A percentile compares a stretch with the other conserved stretches of the same genome.
Evolutionary conservation across 37 sponge, comb jelly and placozoan species (phyloP).

Genomic region (Haliclona indistincta): DNA sequence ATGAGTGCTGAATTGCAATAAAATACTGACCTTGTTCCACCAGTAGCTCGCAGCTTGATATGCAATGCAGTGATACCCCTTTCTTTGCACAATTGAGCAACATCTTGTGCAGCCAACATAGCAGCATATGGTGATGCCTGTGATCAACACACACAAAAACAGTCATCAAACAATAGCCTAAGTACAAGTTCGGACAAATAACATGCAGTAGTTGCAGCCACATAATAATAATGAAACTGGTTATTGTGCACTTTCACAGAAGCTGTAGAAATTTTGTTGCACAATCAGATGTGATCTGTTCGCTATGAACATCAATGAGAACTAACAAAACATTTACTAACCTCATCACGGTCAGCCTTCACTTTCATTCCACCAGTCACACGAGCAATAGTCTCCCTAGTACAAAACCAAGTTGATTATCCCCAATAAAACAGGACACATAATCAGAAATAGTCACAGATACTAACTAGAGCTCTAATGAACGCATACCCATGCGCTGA

Average conservation of each 20-base stretch:
- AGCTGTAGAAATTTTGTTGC: neutral
- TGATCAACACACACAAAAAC: neutral
- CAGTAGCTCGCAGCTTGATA: slow-evolving; percentile 96
- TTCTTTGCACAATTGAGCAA: slow-evolving; percentile 94
- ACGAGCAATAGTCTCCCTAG: slow-evolving; percentile 94
- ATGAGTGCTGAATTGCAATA: neutral
- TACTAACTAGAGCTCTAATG: no score
- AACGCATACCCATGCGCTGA: no score
- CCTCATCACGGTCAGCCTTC: slow-evolving; percentile 99
- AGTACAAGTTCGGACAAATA: neutral
- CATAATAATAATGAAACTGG: neutral
- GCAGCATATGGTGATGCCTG: slow-evolving; percentile 99
- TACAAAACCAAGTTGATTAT: no score
- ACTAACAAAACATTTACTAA: neutral
- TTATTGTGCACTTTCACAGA: neutral
- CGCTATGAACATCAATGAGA: neutral
- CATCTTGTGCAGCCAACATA: slow-evolving; percentile 99
- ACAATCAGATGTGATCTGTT: neutral
- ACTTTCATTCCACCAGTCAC: slow-evolving; percentile 99
- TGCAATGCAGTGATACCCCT: slow-evolving; percentile 97
- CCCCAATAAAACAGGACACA: no score
- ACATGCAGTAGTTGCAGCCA: neutral
- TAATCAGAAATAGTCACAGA: no score
- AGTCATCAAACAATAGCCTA: neutral
- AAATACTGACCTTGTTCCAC: slow-evolving; percentile 88